Evolutionary conservation across 2,797 vertebrate species (phyloP).

Genomic region (Erpetoichthys calabaricus): DNA sequence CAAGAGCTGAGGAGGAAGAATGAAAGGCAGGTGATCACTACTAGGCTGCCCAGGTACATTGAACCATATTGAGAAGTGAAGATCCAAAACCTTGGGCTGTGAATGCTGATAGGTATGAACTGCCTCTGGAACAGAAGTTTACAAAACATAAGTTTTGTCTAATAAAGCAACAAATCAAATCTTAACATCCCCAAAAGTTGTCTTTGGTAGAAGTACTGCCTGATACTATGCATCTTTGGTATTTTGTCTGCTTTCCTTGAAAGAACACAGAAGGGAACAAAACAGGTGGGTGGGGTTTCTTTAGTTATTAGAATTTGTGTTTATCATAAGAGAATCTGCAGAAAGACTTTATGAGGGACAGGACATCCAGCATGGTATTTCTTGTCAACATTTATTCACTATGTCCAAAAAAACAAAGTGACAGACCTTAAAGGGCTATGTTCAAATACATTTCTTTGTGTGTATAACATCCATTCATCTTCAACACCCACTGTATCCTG

Average conservation of each 20-base stretch:
- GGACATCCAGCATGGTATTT: too few relatives aligned
- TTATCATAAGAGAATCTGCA: too few relatives aligned
- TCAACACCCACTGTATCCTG: too few relatives aligned
- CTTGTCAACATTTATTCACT: too few relatives aligned
- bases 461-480: neutral
- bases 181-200: too few relatives aligned
- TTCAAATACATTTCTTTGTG: neutral
- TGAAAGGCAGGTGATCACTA: constrained; percentile 74
- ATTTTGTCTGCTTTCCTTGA: too few relatives aligned
- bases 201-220: neutral
- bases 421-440: constrained; percentile 9
- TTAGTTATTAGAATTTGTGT: too few relatives aligned
- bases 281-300: too few relatives aligned
- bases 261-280: too few relatives aligned
- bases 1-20: constrained; percentile 93
- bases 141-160: neutral
- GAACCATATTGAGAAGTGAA: constrained; percentile 68
- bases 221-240: too few relatives aligned
- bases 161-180: neutral
- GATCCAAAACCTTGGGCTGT: constrained; percentile 71
- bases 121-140: constrained; percentile 49
- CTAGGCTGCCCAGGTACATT: constrained; percentile 79
- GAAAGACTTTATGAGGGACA: too few relatives aligned
- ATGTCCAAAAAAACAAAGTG: constrained; percentile 14
- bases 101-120: constrained; percentile 74